phyloP scores from a whole-genome alignment of 2,113 vertebrate genomes.

The Gnathonemus longibarbis region DNA sequence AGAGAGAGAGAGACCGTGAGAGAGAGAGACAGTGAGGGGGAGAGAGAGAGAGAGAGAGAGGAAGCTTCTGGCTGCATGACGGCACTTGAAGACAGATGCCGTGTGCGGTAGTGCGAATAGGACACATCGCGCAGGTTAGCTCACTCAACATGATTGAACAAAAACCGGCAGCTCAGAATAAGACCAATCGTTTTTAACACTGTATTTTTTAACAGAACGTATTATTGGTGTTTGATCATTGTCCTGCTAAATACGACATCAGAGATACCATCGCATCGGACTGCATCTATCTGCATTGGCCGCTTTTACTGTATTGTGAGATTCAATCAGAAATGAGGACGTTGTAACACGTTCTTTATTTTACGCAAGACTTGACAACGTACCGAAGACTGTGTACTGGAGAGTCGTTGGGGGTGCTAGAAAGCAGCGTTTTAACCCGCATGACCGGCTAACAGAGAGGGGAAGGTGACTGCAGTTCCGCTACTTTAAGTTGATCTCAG shows the following conservation, averaged over 20 bases:
- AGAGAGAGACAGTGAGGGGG: not conserved
- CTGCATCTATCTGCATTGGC: not conserved
- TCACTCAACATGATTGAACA: not conserved
- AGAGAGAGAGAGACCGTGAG: not conserved
- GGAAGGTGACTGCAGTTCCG: constrained; percentile 11
- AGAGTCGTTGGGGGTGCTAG: not conserved
- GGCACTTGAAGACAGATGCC: not conserved
- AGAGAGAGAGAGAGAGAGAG: not conserved
- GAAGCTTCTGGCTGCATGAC: not conserved
- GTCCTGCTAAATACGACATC: not conserved
- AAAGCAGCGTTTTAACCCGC: not conserved
- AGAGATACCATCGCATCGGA: not conserved
- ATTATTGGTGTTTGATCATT: not conserved
- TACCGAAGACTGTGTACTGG: not conserved
- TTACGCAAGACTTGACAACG: not conserved
- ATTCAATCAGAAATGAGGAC: constrained; percentile 1
- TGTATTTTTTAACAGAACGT: not conserved
- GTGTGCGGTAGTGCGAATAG: not conserved
- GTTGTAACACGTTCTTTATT: not conserved
- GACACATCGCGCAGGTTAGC: not conserved
- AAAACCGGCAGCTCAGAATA: not conserved
- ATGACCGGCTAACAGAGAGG: not conserved
- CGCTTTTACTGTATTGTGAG: not conserved
- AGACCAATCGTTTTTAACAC: not conserved
- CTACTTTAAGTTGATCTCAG: not conserved